A percentile compares a stretch with the other conserved stretches of the same genome.
Evolutionary conservation across 2,113 vertebrate genomes (phyloP).

Genomic region (Coreoperca whiteheadi): DNA sequence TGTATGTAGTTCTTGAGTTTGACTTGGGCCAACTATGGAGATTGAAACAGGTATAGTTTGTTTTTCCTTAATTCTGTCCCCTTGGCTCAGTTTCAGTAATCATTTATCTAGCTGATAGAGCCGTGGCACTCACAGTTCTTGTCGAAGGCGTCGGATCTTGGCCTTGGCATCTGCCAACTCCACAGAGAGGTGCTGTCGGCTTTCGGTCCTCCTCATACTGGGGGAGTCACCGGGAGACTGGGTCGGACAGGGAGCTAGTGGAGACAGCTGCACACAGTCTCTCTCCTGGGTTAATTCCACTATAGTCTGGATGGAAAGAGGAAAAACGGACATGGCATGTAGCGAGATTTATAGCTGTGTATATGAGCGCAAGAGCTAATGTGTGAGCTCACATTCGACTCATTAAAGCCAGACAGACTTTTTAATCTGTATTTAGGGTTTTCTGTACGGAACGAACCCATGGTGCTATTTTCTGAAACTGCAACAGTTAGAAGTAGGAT

Average conservation of each 20-base stretch:
- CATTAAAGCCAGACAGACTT: neutral
- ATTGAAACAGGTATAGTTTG: neutral
- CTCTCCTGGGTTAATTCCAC: slow-evolving; percentile 95
- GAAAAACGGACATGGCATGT: neutral
- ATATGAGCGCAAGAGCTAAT: neutral
- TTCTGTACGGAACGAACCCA: neutral
- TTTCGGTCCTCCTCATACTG: slow-evolving; percentile 96
- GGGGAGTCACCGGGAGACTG: slow-evolving; percentile 93
- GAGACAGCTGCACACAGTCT: slow-evolving; percentile 92
- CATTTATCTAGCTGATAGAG: slow-evolving; percentile 5
- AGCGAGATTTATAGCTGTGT: neutral
- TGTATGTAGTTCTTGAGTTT: neutral
- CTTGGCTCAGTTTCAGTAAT: slow-evolving; percentile 9
- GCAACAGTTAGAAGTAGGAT: neutral
- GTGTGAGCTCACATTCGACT: neutral
- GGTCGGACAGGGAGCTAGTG: slow-evolving; percentile 82
- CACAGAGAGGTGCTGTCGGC: slow-evolving; percentile 96
- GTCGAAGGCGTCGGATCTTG: slow-evolving; percentile 94
- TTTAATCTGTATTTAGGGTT: neutral
- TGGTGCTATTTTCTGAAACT: neutral
- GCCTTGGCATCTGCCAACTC: slow-evolving; percentile 98
- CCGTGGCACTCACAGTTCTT: slow-evolving; percentile 93
- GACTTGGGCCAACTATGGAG: neutral
- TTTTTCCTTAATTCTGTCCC: slow-evolving; percentile 17
- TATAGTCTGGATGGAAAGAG: slow-evolving; percentile 85